Base-by-base conservation (phyloP, 1,140 invertebrate species). In the Homarus americanus region DNA sequence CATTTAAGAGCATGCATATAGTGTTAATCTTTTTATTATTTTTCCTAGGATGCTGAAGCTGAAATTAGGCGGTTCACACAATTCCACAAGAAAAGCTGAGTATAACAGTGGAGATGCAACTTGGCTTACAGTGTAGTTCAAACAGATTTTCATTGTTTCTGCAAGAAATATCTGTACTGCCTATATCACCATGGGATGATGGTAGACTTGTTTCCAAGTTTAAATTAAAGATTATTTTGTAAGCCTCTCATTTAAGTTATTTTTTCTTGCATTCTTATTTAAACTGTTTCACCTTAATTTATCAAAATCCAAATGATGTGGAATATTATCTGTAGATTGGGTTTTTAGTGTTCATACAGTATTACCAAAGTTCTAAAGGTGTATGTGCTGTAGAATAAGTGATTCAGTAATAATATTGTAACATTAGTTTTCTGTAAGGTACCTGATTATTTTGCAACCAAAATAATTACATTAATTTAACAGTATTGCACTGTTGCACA, bases 11-110 rank as follows among this genome's bases (percentile, higher is more conserved):
- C 15, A 36, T 73, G 1, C 20, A 44, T 4, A n/a, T 44, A 15
- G 17, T 28, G 0, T 34, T 75, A 38, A 20, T 24, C 34, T 10
- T 20, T 32, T 36, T 38, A n/a, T 34, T 9, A 66, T 41, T 49
- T 58, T 12, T 69, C 41, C 63, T 58, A 88, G 86, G 86, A 88
- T 49, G 82, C 78, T 40, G 86, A 88, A 72, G 76, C 49, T 44
- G 86, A 88, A 66, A 88, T 88, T 28, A 41, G 86, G 40, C 53
- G 86, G 17, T 88, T 88, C 58, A 72, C 78, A 66, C 76, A 88
- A n/a, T 88, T 88, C 49, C 86, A 88, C 86, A 88, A 82, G 86
- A 88, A 88, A 34, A 88, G 86, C 76, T 88, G 76, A 88, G 49
- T 41, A 24, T 58, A 53, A 24, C 38, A 44, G 38, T 82, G 49